phyloP scores from a whole-genome alignment of 2,888 invertebrate genomes.

The Mactromeris polynyma region DNA sequence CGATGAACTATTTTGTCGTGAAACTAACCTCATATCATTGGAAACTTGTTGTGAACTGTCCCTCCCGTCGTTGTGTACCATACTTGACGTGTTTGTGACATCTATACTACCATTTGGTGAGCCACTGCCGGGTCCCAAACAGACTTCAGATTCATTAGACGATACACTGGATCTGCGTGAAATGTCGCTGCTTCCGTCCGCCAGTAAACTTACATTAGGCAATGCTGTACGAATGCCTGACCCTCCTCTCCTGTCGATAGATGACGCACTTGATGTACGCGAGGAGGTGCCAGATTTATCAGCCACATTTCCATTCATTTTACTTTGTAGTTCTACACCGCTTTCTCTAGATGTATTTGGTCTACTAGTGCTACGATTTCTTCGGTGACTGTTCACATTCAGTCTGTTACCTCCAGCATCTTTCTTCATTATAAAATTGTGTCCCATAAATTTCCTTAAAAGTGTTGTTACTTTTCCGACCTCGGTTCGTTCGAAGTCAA shows the following conservation, averaged over 20 bases:
- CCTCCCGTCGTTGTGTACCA: not conserved
- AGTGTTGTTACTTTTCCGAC: constrained; percentile 65
- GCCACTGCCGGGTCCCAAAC: not conserved
- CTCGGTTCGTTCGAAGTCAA: constrained; percentile 66
- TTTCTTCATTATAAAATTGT: constrained; percentile 36
- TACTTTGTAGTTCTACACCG: not conserved
- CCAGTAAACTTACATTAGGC: not conserved
- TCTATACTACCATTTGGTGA: not conserved
- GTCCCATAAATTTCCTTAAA: constrained; percentile 62
- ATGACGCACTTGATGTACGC: not conserved
- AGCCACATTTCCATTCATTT: not conserved
- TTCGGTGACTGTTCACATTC: not conserved
- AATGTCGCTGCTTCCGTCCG: not conserved
- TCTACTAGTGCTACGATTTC: not conserved
- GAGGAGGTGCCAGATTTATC: not conserved
- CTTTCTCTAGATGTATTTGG: not conserved
- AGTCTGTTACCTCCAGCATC: not conserved
- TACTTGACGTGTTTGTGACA: not conserved
- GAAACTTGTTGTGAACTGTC: not conserved
- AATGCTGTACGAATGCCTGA: not conserved
- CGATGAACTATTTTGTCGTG: not conserved
- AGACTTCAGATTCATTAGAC: not conserved
- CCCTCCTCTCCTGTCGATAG: not conserved
- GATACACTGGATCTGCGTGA: not conserved
- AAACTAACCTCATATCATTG: not conserved